Base-by-base conservation (phyloP, 2,113 vertebrate species). In the Tupaia chinensis region DNA sequence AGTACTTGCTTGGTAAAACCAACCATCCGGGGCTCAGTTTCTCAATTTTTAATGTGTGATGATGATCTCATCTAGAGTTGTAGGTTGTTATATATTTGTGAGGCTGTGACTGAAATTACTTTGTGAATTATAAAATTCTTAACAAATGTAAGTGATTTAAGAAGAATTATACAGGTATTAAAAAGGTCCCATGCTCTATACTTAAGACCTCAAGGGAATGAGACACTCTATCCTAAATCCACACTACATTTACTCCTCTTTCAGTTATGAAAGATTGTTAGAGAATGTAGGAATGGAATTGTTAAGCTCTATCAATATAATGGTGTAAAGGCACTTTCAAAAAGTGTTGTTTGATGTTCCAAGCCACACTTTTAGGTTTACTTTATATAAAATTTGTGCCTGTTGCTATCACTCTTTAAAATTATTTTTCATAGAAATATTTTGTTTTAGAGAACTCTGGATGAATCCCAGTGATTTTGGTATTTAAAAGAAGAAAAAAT, bases 391-490 rank as follows among this genome's bases (percentile, higher is more conserved):
- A 86, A 53, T 13, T 1, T 63, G 20, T 78, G 19, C 84, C 6
- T 81, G 95, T 94, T 91, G 80, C 9, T 80, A 14, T 70, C 80
- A 58, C 53, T 84, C 56, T 78, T 94, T 15, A 69, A 69, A n/a
- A 34, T 91, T 93, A 0, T 74, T 79, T 96, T 89, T 87, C 27
- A 69, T 78, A 56, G 60, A 94, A 96, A 70, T 84, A 8, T 15
- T 84, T 89, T 56, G 27, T 94, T 94, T 92, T 79, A 61, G 66
- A 87, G 60, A 88, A 80, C 13, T 92, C 65, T 60, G 53, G 79
- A 16, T 93, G 15, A 90, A 73, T 32, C 6, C 16, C 34, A 84
- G 72, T 73, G 25, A 83, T 80, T 80, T 74, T 3, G 53, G 32
- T 68, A 4, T 44, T 27, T 54, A 2, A 54, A 68, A 82, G 89